phyloP scores from a whole-genome alignment of 2,888 invertebrate genomes.

The Acronicta psi region DNA sequence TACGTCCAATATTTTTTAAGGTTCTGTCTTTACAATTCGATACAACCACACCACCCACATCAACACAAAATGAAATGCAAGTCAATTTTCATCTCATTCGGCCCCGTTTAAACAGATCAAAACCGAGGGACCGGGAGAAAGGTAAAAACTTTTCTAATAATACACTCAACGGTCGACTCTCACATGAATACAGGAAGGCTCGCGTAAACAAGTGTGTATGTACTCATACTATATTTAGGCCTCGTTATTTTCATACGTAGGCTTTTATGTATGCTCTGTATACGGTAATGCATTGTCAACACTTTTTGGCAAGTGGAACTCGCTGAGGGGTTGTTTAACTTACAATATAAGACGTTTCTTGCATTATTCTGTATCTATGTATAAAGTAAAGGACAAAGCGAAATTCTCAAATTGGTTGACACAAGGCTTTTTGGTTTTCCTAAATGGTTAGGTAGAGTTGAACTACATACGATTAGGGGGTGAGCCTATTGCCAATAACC shows the following conservation, averaged over 20 bases:
- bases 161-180: conserved; percentile 53
- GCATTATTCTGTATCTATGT: conserved; percentile 10
- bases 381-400: too few relatives aligned
- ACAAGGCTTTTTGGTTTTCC: too few relatives aligned
- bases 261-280: conserved; percentile 41
- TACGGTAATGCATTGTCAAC: conserved; percentile 58
- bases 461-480: too few relatives aligned
- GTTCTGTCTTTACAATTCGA: conserved; percentile 56
- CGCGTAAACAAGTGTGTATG: conserved; percentile 55
- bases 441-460: too few relatives aligned
- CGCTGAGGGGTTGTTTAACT: conserved; percentile 33
- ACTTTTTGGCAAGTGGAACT: conserved; percentile 47
- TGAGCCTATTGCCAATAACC: too few relatives aligned
- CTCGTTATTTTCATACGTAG: conserved; percentile 62
- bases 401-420: too few relatives aligned
- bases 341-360: conserved; percentile 15
- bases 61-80: conserved; percentile 74
- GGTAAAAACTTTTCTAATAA: conserved; percentile 74
- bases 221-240: conserved; percentile 70
- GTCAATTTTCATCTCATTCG: conserved; percentile 74
- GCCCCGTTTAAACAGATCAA: conserved; percentile 60
- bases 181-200: conserved; percentile 53
- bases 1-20: conserved; percentile 57
- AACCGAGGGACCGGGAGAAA: conserved; percentile 61
- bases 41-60: conserved; percentile 59